Conservation (phyloP, 2,113 vertebrate species). For the Burhinus oedicnemus region DNA sequence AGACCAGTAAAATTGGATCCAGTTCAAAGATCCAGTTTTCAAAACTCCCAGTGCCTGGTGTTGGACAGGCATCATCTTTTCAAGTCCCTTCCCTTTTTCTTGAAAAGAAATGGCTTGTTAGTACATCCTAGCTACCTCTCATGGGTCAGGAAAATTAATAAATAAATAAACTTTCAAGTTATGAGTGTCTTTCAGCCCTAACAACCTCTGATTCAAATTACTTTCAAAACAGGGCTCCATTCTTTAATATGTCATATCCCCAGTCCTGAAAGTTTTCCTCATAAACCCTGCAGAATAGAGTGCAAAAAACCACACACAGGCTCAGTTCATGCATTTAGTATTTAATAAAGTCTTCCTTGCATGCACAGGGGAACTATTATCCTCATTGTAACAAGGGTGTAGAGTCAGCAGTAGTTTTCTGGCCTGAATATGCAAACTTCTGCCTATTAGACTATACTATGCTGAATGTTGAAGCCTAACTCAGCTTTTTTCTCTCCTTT, state of each 20-base stretch:
- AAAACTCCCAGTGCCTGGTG: neutral
- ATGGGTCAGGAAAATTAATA: neutral
- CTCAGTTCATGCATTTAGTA: neutral
- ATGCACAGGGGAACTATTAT: neutral
- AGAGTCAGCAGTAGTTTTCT: neutral
- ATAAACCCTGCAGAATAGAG: neutral
- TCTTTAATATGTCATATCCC: neutral
- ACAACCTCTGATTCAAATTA: neutral
- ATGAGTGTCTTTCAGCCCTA: neutral
- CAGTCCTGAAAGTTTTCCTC: neutral
- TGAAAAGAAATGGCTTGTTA: neutral
- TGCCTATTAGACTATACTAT: neutral
- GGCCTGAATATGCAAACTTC: neutral
- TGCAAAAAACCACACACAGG: rapidly evolving
- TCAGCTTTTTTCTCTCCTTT: neutral
- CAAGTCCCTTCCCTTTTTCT: neutral
- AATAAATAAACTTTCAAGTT: neutral
- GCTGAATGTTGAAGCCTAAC: neutral
- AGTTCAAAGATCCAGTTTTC: neutral
- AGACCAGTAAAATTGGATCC: neutral
- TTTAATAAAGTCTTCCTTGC: neutral
- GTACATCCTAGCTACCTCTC: neutral
- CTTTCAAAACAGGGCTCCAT: neutral
- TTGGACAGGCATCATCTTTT: neutral
- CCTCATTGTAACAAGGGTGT: neutral